Evolutionary conservation across 2,797 vertebrate species (phyloP), one percentile per base, ranked within the genome.

Genomic region (Pyrocephalus nanus): DNA sequence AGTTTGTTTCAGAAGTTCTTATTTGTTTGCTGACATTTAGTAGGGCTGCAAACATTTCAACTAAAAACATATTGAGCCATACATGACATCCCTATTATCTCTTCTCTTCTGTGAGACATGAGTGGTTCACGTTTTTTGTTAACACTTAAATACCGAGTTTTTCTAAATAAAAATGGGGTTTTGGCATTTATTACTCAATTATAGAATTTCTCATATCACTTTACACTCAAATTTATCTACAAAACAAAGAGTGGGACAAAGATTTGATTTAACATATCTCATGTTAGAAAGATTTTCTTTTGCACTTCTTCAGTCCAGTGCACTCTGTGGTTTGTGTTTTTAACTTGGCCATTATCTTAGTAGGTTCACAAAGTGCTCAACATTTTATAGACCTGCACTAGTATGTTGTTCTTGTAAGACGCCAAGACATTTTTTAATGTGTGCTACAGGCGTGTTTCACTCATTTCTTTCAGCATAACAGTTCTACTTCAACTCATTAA

Each of bases 71-170:
- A 11, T 3, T 34, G 25, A 76, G 12, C 11, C 30, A 29, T 40
- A 26, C 1, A 36, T 29, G 14, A 26, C 11, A 64, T 4, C 3
- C 0, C 1, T 34, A 48, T 13, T 30, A 87, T 2, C 12, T 60
- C 34, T 36, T 51, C 5, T 34, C 12, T 62, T 14, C 36, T 71
- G 10, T 47, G 27, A 14, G 5, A 29, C 30, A 30, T 34, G 29
- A 57, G 7, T 60, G 27, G 8, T 45, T 45, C 9, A 26, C 21
- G 2, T 47, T 30, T 29, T 42, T 10, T 19, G 29, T 23, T 38
- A 75, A 45, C 12, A 43, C 13, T 76, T 27, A 51, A 25, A 45
- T n/a, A 27, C 10, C 6, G 8, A 6, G 2, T 4, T 13, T 47
- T 32, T 32, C 66, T 69, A 55, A 73, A 61, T 61, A 22, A 18